Evolutionary conservation across 2,797 vertebrate species (phyloP), one percentile per base, ranked within the genome.

Genomic region (Sorex maritimensis): DNA sequence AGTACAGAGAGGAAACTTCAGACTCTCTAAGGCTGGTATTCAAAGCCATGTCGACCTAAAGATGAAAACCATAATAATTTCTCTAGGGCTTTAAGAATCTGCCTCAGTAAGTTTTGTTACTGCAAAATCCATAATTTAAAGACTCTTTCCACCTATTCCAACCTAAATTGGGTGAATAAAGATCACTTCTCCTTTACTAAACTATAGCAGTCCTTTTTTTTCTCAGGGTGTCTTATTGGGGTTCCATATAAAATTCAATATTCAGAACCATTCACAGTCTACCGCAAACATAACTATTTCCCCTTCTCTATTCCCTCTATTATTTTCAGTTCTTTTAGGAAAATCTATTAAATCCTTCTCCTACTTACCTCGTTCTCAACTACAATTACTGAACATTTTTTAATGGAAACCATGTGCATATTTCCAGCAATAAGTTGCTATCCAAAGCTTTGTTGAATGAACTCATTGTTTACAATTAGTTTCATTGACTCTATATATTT

Each of bases 81-180:
- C 97, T 97, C 94, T 79, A 52, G 94, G 97, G 97, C 96, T 96
- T 97, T 92, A 94, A 95, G 96, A 95, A 95, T 91, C 95, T 90
- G 93, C 93, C 91, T 95, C 87, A 61, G 69, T 94, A 93, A 92
- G 82, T 94, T 95, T 97, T 89, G 88, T 96, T 96, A 91, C 89
- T 95, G 86, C 19, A 88, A 95, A 96, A 97, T 97, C 93, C 87
- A 97, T 97, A 95, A 97, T 97, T 97, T 96, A 97, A 96, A 95
- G 63, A 44, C 23, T 94, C 52, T 95, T 90, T n/a, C 79, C 89
- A 97, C 77, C 77, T 93, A 93, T 91, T 94, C 73, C 73, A 93
- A 77, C 38, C 89, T 95, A 96, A 96, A 91, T 90, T 94, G 89
- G 86, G 65, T 86, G 95, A 95, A 86, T 93, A 94, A 92, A 95